Conservation (phyloP, 2,888 invertebrate genomes). For the Drosophila cracens region DNA sequence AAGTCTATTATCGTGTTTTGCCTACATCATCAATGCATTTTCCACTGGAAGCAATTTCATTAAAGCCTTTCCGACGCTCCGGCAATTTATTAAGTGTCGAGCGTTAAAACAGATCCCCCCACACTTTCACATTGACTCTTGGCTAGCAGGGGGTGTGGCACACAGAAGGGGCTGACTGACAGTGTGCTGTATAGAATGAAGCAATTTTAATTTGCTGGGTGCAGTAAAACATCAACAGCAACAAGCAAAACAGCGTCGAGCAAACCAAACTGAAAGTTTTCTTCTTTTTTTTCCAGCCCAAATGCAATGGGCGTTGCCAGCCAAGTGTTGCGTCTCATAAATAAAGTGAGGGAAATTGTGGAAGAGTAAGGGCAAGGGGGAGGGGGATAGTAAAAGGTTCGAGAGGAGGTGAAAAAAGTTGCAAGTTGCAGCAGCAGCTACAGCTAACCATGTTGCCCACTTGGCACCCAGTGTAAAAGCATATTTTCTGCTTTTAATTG, state of each 20-base stretch:
- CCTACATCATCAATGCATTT: slow-evolving; percentile 18
- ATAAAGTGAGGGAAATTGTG: slow-evolving; percentile 47
- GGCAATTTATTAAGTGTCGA: slow-evolving; percentile 77
- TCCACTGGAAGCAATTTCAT: slow-evolving; percentile 58
- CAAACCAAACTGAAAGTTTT: slow-evolving; percentile 49
- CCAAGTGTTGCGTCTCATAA: slow-evolving; percentile 76
- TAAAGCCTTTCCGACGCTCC: slow-evolving; percentile 56
- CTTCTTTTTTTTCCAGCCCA: slow-evolving; percentile 23
- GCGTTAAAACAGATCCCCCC: slow-evolving; percentile 50
- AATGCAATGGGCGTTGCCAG: slow-evolving; percentile 66
- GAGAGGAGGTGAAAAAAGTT: background rate
- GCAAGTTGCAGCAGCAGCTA: slow-evolving; percentile 2
- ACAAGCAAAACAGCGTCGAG: slow-evolving; percentile 46
- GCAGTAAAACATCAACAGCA: slow-evolving; percentile 77
- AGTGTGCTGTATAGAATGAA: slow-evolving; percentile 58
- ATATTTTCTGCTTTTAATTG: slow-evolving; percentile 80
- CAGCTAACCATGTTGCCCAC: slow-evolving; percentile 45
- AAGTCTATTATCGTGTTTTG: slow-evolving; percentile 36
- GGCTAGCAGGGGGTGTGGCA: background rate
- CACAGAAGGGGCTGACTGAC: slow-evolving; percentile 64
- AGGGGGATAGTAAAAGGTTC: background rate
- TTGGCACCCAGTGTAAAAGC: slow-evolving; percentile 66
- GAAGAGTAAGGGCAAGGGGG: background rate
- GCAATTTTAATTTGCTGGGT: slow-evolving; percentile 75
- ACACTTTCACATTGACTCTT: slow-evolving; percentile 29